These are phyloP conservation scores for Mesaphorura yosii DNA, from an alignment of 1,140 invertebrate genomes.

Conservation along the genomic window DNA sequence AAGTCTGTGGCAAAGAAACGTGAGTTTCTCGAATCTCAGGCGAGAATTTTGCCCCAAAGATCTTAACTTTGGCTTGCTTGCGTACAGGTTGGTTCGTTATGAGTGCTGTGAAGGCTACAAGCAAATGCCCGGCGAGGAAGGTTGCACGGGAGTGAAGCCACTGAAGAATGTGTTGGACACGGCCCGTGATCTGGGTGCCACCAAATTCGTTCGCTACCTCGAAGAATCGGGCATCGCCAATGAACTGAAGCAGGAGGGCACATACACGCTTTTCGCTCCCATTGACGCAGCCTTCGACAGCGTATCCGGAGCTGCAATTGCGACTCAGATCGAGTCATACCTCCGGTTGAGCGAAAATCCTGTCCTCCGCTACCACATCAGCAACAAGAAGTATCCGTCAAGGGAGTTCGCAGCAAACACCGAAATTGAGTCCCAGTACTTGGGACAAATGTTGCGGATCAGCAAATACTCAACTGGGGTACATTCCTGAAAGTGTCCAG, in stretches of 20 bases:
- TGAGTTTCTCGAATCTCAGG: conserved; percentile 34
- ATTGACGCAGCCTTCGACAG: conserved; percentile 43
- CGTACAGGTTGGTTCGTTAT: conserved; percentile 40
- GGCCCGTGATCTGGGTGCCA: conserved; percentile 39
- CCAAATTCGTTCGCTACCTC: conserved; percentile 38
- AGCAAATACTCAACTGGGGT: conserved; percentile 43
- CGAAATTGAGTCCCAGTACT: conserved; percentile 34
- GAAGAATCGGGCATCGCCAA: conserved; percentile 37
- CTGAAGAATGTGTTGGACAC: conserved; percentile 42
- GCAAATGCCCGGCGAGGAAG: conserved; percentile 35
- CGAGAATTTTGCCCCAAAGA: too few relatives aligned
- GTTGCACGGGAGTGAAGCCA: conserved; percentile 43
- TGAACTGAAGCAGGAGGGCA: conserved; percentile 35
- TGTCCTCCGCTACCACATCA: conserved; percentile 39
- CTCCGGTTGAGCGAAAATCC: conserved; percentile 32
- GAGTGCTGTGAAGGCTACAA: conserved; percentile 45
- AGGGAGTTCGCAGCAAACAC: conserved; percentile 37
- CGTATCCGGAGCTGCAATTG: conserved; percentile 3
- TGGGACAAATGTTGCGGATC: conserved; percentile 35
- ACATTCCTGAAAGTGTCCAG: conserved; percentile 2
- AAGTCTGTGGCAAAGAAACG: conserved; percentile 42
- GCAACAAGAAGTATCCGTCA: conserved; percentile 36
- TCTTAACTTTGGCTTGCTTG: conserved; percentile 4
- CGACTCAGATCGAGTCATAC: conserved; percentile 22
- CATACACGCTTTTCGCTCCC: conserved; percentile 45